These are phyloP conservation scores for Hyperoplus lanceolatus DNA, from an alignment of 2,797 vertebrate genomes.

Conservation along the genomic window DNA sequence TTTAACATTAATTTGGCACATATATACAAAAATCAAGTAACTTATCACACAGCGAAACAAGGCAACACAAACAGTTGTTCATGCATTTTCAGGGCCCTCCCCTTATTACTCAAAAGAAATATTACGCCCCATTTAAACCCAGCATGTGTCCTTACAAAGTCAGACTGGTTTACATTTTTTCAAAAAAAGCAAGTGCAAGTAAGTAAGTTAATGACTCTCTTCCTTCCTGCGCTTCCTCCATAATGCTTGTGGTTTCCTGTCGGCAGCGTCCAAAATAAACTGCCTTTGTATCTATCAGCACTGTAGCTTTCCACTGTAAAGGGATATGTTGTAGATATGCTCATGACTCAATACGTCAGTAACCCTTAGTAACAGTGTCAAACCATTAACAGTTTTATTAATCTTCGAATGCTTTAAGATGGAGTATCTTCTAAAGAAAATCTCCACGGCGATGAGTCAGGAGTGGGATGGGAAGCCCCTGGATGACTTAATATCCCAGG, in stretches of 20 bases:
- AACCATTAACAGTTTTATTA: neutral
- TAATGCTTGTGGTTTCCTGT: slow-evolving; percentile 75
- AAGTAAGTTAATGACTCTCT: slow-evolving; percentile 70
- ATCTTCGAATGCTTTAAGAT: slow-evolving; percentile 70
- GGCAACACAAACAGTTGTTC: neutral
- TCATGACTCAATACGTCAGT: neutral
- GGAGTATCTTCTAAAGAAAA: slow-evolving; percentile 88
- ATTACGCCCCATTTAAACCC: neutral
- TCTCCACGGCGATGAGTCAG: slow-evolving; percentile 82
- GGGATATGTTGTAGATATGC: neutral
- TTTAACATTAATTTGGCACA: neutral
- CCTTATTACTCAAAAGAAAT: neutral
- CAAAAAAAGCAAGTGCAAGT: slow-evolving; percentile 56
- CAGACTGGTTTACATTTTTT: slow-evolving; percentile 21
- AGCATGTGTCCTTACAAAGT: slow-evolving; percentile 8
- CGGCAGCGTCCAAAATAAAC: slow-evolving; percentile 62
- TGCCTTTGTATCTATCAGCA: slow-evolving; percentile 28
- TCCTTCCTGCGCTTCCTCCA: slow-evolving; percentile 76
- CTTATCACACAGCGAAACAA: neutral
- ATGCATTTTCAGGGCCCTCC: neutral
- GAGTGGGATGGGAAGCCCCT: slow-evolving; percentile 85
- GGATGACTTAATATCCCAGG: slow-evolving; percentile 79
- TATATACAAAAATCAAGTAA: neutral
- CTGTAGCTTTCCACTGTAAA: slow-evolving; percentile 20
- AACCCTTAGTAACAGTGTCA: neutral